Evolutionary conservation across 1,140 invertebrate species (phyloP), one percentile per base, ranked within the genome.

Genomic region (Zaprionus gabonicus): DNA sequence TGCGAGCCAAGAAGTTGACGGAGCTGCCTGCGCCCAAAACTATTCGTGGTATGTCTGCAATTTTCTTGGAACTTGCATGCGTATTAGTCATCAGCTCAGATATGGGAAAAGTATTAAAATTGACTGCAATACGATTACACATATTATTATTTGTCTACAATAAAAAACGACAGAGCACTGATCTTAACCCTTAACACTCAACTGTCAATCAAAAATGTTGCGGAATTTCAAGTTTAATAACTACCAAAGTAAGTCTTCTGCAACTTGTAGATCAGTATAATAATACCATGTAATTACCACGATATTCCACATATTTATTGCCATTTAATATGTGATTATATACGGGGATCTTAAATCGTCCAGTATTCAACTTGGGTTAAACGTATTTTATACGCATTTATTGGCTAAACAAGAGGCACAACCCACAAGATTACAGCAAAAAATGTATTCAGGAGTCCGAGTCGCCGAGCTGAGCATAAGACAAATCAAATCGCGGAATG

Each of bases 11-110:
- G 70, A 79, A 78, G 76, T 44, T 75, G 71, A 74, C 66, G 57
- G 36, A 53, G 75, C 60, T 71, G 77, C 62, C 62, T 74, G 78
- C 25, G 71, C 63, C 77, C 56, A 68, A 74, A 82, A 85, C 86
- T 91, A 85, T 90, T 80, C 78, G 62, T 64, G 83, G 85, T 75
- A 76, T 82, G 80, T 68, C 41, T 60, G 64, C 28, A 63, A 59
- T 78, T 88, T 90, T 90, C 85, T 78, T 77, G 85, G 85, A 90
- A 90, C 86, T 90, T 80, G 86, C 85, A 90, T 90, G 85, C 82
- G 77, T 82, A 82, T 90, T 85, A 81, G 82, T 91, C 85, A 90
- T 90, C 79, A 85, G 60, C 17, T 57, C 41, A 44, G 44, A 60
- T 71, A 74, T 60, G 55, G 31, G 41, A 81, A 78, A 86, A 57